Base-by-base conservation (phyloP, 2,888 invertebrate genomes). In the Lobophora halterata region DNA sequence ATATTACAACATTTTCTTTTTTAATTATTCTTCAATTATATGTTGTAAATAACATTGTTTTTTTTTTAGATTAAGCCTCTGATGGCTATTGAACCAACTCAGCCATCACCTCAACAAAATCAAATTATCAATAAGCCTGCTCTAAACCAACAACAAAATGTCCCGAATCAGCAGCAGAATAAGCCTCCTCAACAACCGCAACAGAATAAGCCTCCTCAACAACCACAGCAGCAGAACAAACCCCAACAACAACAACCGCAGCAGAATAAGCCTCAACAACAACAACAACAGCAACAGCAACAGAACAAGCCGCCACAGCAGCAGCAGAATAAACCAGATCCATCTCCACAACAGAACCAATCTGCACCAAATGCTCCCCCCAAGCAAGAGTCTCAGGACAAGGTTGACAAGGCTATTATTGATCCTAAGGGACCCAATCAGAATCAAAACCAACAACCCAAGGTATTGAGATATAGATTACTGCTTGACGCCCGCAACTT, bases 381-480 rank as follows among this genome's bases (percentile, higher is more conserved):
- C 0, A 75, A 73, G 38, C 48, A 42, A 14, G 53, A 28, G 9
- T 24, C 74, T 1, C 62, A 68, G 34, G 81, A 82, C 35, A 69
- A 67, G 42, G 72, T 77, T 44, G 81, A 81, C 48, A 78, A 79
- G 36, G 59, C 65, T 41, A 44, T 55, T 8, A 57, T 58, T 53
- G 60, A 46, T 1, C 35, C 53, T 49, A 73, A 79, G 32, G 67
- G 63, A 11, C 70, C 73, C 33, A 70, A 56, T 32, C 64, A 63
- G 41, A 58, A 64, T 41, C 67, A 65, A 39, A 45, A 37, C 26
- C 47, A 53, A 30, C 59, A 55, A 25, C 54, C 50, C 8, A 65
- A 68, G 50, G 54, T 54, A 40, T n/a, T n/a, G n/a, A n/a, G n/a
- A n/a, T n/a, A n/a, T n/a, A n/a, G n/a, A n/a, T n/a, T n/a, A n/a